phyloP scores from a whole-genome alignment of 2,888 invertebrate species.

The Tipula unca region DNA sequence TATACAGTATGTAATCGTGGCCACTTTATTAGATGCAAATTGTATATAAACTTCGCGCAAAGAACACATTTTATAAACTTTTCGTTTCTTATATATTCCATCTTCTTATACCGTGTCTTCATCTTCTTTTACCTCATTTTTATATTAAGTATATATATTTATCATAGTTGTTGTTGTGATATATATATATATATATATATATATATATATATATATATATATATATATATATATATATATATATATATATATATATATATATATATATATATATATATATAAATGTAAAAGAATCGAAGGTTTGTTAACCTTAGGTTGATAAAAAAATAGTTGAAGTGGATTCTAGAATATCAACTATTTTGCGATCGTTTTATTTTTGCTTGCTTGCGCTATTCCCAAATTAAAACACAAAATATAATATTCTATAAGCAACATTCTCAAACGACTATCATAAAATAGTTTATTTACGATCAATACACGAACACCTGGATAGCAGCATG shows the following conservation, averaged over 20 bases:
- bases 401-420: not conserved
- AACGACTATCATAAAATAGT: not conserved
- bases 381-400: not conserved
- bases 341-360: slow-evolving; percentile 14
- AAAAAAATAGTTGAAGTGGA: slow-evolving; percentile 3
- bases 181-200: not conserved
- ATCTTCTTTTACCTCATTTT: not conserved
- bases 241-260: not conserved
- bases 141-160: not conserved
- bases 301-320: not conserved
- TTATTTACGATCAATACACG: not conserved
- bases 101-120: not conserved
- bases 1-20: not conserved
- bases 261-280: not conserved
- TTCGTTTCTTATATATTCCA: not conserved
- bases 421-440: not conserved
- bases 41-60: not conserved
- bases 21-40: not conserved
- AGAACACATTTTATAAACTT: not conserved
- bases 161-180: not conserved
- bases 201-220: not conserved
- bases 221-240: not conserved
- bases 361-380: not conserved
- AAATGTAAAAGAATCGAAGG: not conserved
- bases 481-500: not conserved